phyloP scores from a whole-genome alignment of 1,140 invertebrate genomes.

The Leguminivora glycinivorella region DNA sequence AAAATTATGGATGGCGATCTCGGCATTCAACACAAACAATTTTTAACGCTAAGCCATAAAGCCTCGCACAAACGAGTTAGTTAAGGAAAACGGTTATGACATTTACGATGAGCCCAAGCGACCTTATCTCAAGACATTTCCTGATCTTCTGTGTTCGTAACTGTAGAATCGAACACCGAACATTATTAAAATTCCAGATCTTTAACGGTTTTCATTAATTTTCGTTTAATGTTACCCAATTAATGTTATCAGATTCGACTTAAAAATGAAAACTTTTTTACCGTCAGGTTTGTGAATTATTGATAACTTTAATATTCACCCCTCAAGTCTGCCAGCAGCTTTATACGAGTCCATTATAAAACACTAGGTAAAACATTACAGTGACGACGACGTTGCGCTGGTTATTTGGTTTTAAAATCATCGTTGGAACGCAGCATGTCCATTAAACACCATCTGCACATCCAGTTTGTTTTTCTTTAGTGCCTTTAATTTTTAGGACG shows the following conservation, averaged over 20 bases:
- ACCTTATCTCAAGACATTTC: slow-evolving; percentile 10
- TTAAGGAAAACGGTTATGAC: slow-evolving; percentile 17
- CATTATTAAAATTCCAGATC: slow-evolving; percentile 11
- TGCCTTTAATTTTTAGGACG: slow-evolving; percentile 9
- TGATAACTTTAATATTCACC: slow-evolving; percentile 34
- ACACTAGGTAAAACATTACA: slow-evolving; percentile 48
- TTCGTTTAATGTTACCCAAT: neutral
- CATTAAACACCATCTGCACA: slow-evolving; percentile 33
- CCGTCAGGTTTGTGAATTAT: neutral
- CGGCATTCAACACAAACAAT: slow-evolving; percentile 61
- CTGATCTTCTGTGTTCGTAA: neutral
- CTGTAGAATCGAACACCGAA: neutral
- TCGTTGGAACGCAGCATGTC: slow-evolving; percentile 41
- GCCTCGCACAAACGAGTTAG: slow-evolving; percentile 1
- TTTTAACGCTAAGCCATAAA: slow-evolving; percentile 38
- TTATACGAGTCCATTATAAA: slow-evolving; percentile 47
- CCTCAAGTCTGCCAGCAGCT: slow-evolving; percentile 28
- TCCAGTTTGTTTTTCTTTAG: slow-evolving; percentile 18
- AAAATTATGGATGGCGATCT: slow-evolving; percentile 66
- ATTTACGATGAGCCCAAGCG: slow-evolving; percentile 6
- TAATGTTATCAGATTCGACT: neutral
- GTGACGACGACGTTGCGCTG: slow-evolving; percentile 46
- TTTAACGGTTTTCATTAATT: neutral
- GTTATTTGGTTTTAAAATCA: slow-evolving; percentile 67
- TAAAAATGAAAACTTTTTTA: neutral